These are phyloP conservation scores for Harpegnathos saltator DNA, from an alignment of 1,140 invertebrate genomes.

Conservation along the genomic window DNA sequence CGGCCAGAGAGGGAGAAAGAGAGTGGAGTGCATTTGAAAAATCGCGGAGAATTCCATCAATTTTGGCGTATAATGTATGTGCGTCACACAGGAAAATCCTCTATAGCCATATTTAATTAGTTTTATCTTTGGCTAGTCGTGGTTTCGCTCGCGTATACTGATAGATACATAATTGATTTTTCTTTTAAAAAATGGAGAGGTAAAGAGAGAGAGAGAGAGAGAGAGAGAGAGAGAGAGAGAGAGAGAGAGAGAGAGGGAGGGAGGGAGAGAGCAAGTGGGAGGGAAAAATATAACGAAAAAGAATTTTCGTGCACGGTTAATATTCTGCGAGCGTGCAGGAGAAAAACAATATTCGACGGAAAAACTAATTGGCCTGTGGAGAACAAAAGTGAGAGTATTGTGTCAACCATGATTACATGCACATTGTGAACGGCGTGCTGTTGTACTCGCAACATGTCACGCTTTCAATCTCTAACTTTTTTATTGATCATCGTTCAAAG, in stretches of 20 bases:
- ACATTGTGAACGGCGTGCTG: no score
- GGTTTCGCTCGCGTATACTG: not conserved
- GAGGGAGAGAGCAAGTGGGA: no score
- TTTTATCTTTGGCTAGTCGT: not conserved
- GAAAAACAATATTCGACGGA: not conserved
- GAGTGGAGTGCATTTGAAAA: no score
- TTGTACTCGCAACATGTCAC: slow-evolving; percentile 17
- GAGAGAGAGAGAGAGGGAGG: no score
- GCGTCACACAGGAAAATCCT: no score
- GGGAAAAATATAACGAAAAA: not conserved
- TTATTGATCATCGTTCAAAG: not conserved
- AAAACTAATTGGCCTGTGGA: slow-evolving; percentile 20
- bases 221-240: no score
- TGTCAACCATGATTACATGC: no score
- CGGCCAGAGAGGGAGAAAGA: no score
- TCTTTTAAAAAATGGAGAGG: not conserved
- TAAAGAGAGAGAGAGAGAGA: no score
- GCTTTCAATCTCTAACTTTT: slow-evolving; percentile 27
- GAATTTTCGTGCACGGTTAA: not conserved
- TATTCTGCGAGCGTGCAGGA: not conserved
- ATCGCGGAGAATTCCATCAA: no score
- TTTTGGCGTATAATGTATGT: no score
- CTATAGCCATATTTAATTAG: not conserved
- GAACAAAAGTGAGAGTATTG: slow-evolving; percentile 22
- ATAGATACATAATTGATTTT: slow-evolving; percentile 2